Conservation (phyloP, 2,888 invertebrate genomes). For the Conistra vaccinii region DNA sequence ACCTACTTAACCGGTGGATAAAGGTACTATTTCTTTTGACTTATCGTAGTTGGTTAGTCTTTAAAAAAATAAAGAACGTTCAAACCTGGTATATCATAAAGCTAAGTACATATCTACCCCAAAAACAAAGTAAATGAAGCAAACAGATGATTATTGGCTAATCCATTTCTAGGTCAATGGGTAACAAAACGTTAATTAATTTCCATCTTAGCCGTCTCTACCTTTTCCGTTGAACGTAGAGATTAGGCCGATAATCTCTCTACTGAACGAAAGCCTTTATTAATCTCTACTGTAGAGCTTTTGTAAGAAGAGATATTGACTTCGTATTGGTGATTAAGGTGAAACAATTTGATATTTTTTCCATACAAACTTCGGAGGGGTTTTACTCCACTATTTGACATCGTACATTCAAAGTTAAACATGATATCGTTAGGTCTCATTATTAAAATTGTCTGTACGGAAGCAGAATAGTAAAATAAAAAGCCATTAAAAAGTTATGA, state of each 20-base stretch:
- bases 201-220: conserved; percentile 50
- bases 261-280: conserved; percentile 52
- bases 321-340: conserved; percentile 40
- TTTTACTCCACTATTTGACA: too few relatives aligned
- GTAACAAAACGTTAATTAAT: conserved; percentile 66
- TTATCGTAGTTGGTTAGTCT: not conserved
- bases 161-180: conserved; percentile 58
- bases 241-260: conserved; percentile 59
- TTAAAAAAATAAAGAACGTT: too few relatives aligned
- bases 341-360: too few relatives aligned
- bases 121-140: conserved; percentile 28
- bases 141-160: conserved; percentile 38
- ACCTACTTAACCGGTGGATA: not conserved
- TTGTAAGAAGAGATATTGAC: conserved; percentile 45
- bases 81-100: not conserved
- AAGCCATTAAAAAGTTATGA: too few relatives aligned
- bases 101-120: not conserved
- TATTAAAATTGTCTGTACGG: too few relatives aligned
- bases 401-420: too few relatives aligned
- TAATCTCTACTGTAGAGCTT: conserved; percentile 49
- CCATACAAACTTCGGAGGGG: too few relatives aligned
- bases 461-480: too few relatives aligned
- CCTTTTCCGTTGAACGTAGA: conserved; percentile 48
- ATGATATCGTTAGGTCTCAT: too few relatives aligned
- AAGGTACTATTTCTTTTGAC: not conserved